phyloP scores from a whole-genome alignment of 2,113 vertebrate genomes.

The Seriola quinqueradiata region DNA sequence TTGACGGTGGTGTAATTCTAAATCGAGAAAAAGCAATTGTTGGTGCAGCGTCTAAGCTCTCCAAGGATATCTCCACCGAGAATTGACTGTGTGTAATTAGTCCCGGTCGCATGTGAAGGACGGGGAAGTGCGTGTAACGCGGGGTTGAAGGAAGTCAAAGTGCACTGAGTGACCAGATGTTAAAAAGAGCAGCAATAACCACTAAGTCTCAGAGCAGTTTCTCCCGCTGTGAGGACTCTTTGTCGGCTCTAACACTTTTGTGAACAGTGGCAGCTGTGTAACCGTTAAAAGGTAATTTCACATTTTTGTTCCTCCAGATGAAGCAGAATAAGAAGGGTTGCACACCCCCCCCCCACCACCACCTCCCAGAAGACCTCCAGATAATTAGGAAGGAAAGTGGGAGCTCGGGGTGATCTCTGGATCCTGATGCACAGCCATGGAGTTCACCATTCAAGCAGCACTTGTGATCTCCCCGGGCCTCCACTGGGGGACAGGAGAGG shows the following conservation, averaged over 20 bases:
- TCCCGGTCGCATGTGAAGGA: neutral
- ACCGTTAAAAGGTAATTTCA: constrained; percentile 25
- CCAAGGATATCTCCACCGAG: neutral
- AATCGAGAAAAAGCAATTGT: constrained; percentile 18
- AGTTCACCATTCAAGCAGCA: constrained; percentile 52
- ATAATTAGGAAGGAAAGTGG: constrained; percentile 68
- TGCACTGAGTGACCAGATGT: constrained; percentile 17
- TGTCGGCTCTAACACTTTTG: neutral
- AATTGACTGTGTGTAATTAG: neutral
- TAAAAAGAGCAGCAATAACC: neutral
- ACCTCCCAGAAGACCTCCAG: constrained; percentile 43
- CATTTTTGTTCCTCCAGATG: constrained; percentile 2
- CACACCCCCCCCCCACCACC: neutral
- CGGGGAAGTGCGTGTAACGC: neutral
- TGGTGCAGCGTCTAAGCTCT: neutral
- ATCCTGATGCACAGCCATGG: constrained; percentile 63
- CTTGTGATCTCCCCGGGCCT: constrained; percentile 51
- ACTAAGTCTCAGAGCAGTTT: constrained; percentile 4
- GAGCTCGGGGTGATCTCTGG: constrained; percentile 49
- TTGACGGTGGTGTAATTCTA: constrained; percentile 34
- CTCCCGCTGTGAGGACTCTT: constrained; percentile 1
- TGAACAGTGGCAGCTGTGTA: constrained; percentile 37
- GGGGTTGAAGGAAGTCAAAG: constrained; percentile 4
- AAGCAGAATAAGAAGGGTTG: constrained; percentile 31
- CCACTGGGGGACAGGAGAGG: constrained; percentile 35